Evolutionary conservation across 2,797 vertebrate genomes (phyloP).

Genomic region (Hipposideros larvatus): DNA sequence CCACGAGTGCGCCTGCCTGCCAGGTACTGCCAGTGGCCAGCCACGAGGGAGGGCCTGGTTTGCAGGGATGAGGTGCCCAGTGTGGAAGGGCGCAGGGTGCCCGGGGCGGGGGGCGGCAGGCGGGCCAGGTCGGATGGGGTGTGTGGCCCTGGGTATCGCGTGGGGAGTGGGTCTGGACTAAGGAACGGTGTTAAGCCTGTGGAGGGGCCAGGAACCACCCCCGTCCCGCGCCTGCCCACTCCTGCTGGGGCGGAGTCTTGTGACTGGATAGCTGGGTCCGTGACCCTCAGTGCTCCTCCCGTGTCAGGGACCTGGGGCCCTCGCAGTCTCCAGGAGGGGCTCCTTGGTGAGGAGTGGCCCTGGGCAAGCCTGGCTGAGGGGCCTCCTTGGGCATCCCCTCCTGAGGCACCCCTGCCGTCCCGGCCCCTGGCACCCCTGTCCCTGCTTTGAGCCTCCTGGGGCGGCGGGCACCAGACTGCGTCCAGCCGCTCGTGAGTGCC

Average conservation of each 20-base stretch:
- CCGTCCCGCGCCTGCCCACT: neutral
- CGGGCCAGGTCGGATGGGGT: neutral
- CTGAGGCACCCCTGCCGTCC: neutral
- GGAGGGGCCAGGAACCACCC: neutral
- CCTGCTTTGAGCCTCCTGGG: no score
- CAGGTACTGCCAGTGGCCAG: slow-evolving; percentile 89
- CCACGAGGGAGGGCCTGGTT: accelerated
- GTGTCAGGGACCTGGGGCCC: neutral
- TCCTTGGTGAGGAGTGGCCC: neutral
- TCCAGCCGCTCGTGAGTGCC: accelerated
- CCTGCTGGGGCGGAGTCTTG: neutral
- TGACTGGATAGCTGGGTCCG: neutral
- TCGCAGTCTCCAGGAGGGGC: neutral
- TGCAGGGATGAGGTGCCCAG: accelerated
- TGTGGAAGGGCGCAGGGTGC: accelerated
- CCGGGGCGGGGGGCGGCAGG: neutral
- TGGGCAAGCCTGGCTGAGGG: no score
- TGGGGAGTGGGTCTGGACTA: neutral
- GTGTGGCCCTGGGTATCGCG: neutral
- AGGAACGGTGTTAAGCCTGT: accelerated
- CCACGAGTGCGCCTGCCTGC: slow-evolving; percentile 95
- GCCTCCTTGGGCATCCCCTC: neutral
- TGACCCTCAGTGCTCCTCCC: neutral
- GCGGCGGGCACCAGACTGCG: accelerated
- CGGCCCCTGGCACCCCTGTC: neutral